Percentiles rank a stretch among this genome's conserved stretches.
phyloP scores from a whole-genome alignment of 2,797 vertebrate species.

The Myotis daubentonii region DNA sequence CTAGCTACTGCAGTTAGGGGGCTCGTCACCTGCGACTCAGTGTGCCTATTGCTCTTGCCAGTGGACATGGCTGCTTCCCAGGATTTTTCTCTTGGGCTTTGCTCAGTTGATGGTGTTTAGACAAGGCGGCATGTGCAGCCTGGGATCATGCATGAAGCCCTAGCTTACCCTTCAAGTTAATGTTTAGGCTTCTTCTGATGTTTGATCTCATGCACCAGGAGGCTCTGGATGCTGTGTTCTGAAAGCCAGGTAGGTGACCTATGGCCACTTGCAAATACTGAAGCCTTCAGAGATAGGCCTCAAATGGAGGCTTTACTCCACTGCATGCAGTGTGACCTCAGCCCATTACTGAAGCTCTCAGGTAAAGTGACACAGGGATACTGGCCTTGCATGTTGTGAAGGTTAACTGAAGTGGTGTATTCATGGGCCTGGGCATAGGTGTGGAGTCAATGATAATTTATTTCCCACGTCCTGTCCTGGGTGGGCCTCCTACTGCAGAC shows the following conservation, averaged over 20 bases:
- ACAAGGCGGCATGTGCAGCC: rapidly evolving
- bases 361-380: neutral
- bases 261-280: rapidly evolving
- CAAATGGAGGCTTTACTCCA: neutral
- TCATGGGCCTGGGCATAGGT: rapidly evolving
- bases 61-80: rapidly evolving
- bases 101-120: neutral
- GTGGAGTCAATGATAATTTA: neutral
- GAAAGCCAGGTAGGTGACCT: neutral
- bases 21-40: too few relatives aligned
- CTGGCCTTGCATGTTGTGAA: neutral
- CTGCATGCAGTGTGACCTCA: rapidly evolving
- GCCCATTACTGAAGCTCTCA: neutral
- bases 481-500: too few relatives aligned
- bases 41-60: rapidly evolving
- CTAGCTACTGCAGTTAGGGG: neutral
- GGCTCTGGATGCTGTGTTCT: neutral
- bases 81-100: neutral
- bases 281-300: neutral
- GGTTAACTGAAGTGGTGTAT: neutral
- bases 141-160: neutral
- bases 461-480: neutral
- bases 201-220: neutral
- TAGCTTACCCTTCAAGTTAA: neutral
- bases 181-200: neutral